phyloP scores from a whole-genome alignment of 2,888 invertebrate species.

The Leptinotarsa haldemani region DNA sequence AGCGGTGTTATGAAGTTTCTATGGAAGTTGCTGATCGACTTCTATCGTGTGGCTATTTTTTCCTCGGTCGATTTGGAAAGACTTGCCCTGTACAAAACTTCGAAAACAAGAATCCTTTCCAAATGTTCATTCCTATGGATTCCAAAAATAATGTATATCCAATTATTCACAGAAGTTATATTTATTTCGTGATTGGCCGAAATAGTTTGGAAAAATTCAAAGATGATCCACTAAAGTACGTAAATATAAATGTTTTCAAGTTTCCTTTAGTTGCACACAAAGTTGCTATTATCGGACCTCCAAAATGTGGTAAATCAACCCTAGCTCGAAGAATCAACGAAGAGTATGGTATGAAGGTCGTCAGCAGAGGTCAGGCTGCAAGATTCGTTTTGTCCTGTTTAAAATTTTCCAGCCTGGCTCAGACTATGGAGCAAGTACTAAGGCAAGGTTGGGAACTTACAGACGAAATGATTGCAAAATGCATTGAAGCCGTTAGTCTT shows the following conservation, averaged over 20 bases:
- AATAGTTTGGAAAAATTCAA: constrained; percentile 68
- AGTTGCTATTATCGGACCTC: constrained; percentile 72
- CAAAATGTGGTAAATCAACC: constrained; percentile 73
- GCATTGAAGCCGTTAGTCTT: constrained; percentile 68
- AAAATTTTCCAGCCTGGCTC: constrained; percentile 68
- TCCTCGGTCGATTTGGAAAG: constrained; percentile 73
- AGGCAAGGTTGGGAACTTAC: constrained; percentile 66
- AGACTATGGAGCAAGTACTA: constrained; percentile 63
- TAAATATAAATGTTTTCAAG: constrained; percentile 63
- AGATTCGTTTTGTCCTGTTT: constrained; percentile 68
- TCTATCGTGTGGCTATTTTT: constrained; percentile 71
- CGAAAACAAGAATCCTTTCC: constrained; percentile 67
- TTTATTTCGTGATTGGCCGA: constrained; percentile 72
- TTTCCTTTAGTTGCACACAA: constrained; percentile 69
- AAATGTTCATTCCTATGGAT: constrained; percentile 67
- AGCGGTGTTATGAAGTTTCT: constrained; percentile 69
- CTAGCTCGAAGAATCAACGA: constrained; percentile 69
- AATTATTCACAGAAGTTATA: constrained; percentile 70
- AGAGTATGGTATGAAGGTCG: constrained; percentile 69
- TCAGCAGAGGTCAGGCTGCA: constrained; percentile 70
- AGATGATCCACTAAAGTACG: constrained; percentile 70
- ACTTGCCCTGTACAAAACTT: constrained; percentile 75
- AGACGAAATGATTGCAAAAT: constrained; percentile 66
- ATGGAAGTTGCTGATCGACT: constrained; percentile 70
- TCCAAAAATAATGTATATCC: constrained; percentile 67